Percentiles rank a stretch among this genome's conserved stretches.
These are phyloP conservation scores for Agonopterix arenella DNA, from an alignment of 2,888 invertebrate species.

Conservation along the genomic window DNA sequence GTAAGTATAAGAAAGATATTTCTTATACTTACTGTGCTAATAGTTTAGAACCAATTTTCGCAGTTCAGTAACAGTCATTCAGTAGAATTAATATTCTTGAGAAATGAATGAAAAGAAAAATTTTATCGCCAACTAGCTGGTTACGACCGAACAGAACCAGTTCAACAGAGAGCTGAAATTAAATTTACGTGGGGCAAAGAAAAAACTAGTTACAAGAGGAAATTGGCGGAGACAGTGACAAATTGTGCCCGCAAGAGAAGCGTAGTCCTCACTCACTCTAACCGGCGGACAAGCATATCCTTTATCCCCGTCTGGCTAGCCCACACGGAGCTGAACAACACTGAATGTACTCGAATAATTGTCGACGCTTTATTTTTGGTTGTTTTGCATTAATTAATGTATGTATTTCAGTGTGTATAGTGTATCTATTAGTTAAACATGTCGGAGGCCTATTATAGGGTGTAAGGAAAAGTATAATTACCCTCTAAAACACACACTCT, in stretches of 20 bases:
- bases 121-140: constrained; percentile 22
- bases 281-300: constrained; percentile 27
- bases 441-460: too few relatives aligned
- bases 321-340: constrained; percentile 32
- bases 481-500: too few relatives aligned
- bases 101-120: constrained; percentile 18
- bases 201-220: constrained; percentile 74
- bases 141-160: constrained; percentile 43
- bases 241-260: constrained; percentile 65
- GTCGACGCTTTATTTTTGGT: constrained; percentile 21
- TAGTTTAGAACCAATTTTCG: too few relatives aligned
- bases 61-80: too few relatives aligned
- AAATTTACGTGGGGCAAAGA: constrained; percentile 72
- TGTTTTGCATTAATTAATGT: constrained; percentile 25
- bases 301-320: constrained; percentile 25
- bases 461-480: too few relatives aligned
- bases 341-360: constrained; percentile 45
- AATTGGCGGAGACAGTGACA: constrained; percentile 74
- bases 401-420: constrained; percentile 2
- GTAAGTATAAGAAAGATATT: too few relatives aligned
- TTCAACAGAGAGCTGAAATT: constrained; percentile 69
- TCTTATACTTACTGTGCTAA: too few relatives aligned
- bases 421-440: too few relatives aligned
- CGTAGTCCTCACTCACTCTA: constrained; percentile 34
- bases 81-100: constrained; percentile 6